Evolutionary conservation across 2,113 vertebrate species (phyloP).

Genomic region (Chiloscyllium plagiosum): DNA sequence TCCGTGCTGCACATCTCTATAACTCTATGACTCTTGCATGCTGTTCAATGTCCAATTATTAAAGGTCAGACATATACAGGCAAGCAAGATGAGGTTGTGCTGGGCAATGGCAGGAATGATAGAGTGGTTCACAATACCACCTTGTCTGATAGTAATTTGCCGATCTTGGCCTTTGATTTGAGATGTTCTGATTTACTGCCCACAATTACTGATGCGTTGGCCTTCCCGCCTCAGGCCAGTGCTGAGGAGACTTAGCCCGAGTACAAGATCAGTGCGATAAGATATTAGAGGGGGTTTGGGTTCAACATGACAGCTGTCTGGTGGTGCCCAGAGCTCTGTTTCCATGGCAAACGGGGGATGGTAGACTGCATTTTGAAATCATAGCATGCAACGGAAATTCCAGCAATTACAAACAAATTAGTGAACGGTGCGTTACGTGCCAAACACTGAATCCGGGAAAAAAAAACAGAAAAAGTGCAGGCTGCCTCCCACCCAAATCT

Average conservation of each 20-base stretch:
- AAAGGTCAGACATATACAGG: not conserved
- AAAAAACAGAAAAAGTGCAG: not conserved
- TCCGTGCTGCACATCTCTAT: no score
- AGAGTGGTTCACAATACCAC: no score
- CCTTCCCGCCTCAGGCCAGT: not conserved
- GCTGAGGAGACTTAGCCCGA: not conserved
- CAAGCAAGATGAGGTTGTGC: no score
- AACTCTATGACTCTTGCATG: no score
- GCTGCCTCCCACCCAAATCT: not conserved
- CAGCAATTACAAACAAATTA: not conserved
- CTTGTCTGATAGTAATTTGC: not conserved
- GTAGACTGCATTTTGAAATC: not conserved
- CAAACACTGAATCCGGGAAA: not conserved
- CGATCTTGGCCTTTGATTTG: not conserved
- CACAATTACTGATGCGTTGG: not conserved
- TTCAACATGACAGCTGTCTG: not conserved
- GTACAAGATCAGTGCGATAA: not conserved
- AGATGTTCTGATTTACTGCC: not conserved
- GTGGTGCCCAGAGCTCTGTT: not conserved
- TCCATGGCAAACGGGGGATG: not conserved
- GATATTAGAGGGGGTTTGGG: not conserved
- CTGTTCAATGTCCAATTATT: not conserved
- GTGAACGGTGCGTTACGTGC: not conserved
- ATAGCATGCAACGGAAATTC: not conserved
- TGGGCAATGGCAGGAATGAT: not conserved